These are phyloP conservation scores for Leptocoma aspasia DNA, from an alignment of 2,113 vertebrate genomes.

Conservation along the genomic window DNA sequence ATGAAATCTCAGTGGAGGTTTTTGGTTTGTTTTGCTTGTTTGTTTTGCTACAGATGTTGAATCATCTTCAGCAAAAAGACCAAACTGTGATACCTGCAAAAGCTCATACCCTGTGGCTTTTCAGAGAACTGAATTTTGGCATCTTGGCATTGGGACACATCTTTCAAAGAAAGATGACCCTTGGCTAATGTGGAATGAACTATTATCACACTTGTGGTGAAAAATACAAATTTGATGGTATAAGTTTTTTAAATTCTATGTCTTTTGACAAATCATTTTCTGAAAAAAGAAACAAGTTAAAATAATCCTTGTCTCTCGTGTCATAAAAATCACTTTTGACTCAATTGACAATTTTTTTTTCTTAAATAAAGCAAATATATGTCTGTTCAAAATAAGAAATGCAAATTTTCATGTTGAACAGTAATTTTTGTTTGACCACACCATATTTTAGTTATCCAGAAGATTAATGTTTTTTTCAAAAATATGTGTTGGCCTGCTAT, in stretches of 20 bases:
- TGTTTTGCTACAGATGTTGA: background rate
- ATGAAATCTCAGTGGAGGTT: background rate
- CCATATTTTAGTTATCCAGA: background rate
- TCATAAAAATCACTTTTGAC: background rate
- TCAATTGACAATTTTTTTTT: background rate
- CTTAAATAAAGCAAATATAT: background rate
- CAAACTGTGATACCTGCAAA: background rate
- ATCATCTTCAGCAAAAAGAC: background rate
- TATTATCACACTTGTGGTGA: background rate
- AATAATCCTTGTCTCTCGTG: fast-evolving
- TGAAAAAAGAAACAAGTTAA: background rate
- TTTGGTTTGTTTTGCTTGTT: background rate
- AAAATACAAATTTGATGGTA: background rate
- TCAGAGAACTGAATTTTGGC: background rate
- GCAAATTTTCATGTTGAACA: background rate
- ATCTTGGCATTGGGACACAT: background rate
- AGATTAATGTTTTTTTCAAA: background rate
- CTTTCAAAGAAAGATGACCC: background rate
- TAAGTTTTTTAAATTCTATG: background rate
- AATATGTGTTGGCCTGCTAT: fast-evolving
- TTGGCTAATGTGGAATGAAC: background rate
- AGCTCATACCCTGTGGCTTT: background rate
- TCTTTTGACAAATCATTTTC: background rate
- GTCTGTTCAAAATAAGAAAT: background rate
- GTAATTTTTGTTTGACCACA: background rate